Percentiles rank a stretch among this genome's conserved stretches.
phyloP scores from a whole-genome alignment of 2,113 vertebrate species.

The Serilophus lunatus region DNA sequence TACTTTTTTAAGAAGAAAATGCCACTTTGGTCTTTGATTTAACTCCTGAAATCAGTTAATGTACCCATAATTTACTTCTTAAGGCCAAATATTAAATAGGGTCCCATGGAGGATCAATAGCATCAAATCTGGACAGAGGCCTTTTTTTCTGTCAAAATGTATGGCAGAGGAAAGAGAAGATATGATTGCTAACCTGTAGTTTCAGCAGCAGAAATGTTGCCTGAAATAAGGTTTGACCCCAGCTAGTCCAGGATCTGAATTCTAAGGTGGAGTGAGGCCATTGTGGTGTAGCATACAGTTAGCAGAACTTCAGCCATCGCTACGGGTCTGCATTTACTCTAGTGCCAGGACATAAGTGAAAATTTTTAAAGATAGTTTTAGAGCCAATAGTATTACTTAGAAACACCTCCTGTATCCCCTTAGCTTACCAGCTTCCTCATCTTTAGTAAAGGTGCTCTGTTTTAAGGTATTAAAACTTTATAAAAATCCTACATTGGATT shows the following conservation, averaged over 20 bases:
- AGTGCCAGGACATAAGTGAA: neutral
- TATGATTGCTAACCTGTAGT: neutral
- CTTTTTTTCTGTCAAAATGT: neutral
- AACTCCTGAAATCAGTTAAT: neutral
- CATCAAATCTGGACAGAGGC: neutral
- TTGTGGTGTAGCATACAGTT: neutral
- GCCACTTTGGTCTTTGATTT: neutral
- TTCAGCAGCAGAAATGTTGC: neutral
- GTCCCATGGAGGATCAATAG: neutral
- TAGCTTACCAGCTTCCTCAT: neutral
- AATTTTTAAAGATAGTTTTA: neutral
- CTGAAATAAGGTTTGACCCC: neutral
- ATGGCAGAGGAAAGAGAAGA: neutral
- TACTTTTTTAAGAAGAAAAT: neutral
- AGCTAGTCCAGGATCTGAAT: neutral
- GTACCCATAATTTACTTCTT: neutral
- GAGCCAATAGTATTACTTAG: neutral
- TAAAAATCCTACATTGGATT: neutral
- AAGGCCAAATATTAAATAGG: neutral
- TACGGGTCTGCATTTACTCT: neutral
- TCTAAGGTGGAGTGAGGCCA: neutral
- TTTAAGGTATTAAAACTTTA: neutral
- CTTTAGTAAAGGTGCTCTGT: neutral
- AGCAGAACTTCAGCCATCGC: neutral
- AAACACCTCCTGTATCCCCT: neutral